These are phyloP conservation scores for Aegithalos caudatus DNA, from an alignment of 2,113 vertebrate genomes.

Conservation along the genomic window DNA sequence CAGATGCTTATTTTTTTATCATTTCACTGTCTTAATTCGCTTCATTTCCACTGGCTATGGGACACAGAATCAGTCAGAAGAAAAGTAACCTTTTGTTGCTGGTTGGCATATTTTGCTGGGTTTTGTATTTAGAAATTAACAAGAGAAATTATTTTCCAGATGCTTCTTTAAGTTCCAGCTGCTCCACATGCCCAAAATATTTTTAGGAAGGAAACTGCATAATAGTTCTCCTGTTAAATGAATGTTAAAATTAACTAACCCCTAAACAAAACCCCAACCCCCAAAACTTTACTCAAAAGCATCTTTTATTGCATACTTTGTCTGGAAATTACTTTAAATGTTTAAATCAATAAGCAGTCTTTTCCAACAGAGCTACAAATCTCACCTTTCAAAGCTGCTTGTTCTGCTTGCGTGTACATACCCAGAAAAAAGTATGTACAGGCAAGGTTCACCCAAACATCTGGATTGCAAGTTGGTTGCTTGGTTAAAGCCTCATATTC, in stretches of 20 bases:
- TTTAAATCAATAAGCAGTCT: background rate
- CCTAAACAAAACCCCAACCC: background rate
- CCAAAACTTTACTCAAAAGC: background rate
- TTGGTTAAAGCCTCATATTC: constrained; percentile 84
- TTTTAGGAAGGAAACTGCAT: background rate
- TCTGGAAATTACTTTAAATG: background rate
- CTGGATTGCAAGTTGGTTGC: constrained; percentile 77
- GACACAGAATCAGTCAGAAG: background rate
- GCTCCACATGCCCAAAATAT: background rate
- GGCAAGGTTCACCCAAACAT: constrained; percentile 92
- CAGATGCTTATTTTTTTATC: background rate
- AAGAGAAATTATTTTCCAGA: background rate
- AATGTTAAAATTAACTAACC: background rate
- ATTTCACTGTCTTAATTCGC: background rate
- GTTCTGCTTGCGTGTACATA: constrained; percentile 92
- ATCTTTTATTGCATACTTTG: background rate
- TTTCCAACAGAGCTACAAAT: background rate
- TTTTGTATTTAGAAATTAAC: background rate
- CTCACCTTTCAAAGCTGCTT: constrained; percentile 89
- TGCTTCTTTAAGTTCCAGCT: background rate
- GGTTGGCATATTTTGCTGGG: background rate
- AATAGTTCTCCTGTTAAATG: background rate
- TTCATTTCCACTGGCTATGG: background rate
- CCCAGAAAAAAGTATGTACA: constrained; percentile 93
- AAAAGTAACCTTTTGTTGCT: background rate